Evolutionary conservation across 1,140 invertebrate species (phyloP), one percentile per base, ranked within the genome.

Genomic region (Euwallacea fornicatus): DNA sequence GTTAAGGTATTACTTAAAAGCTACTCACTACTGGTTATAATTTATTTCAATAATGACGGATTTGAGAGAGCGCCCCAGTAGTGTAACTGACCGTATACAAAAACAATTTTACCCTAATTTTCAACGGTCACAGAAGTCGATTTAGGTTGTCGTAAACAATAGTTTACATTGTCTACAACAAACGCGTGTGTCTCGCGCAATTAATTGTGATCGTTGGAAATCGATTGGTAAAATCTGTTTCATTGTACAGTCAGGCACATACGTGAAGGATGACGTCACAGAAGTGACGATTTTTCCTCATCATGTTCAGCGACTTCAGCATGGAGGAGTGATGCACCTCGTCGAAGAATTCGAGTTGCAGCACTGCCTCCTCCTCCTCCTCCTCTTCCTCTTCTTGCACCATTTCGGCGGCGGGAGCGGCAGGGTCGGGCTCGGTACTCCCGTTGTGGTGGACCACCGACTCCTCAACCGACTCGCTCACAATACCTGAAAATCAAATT

Each of bases 211-310:
- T 58, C 43, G 69, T 53, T n/a, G 42, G 44, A 64, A 46, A 66
- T 33, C 65, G 63, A 4, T 33, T 44, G 58, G 74, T 78, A 77
- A 77, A 79, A 79, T 75, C 44, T 69, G 67, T 74, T 62, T 72
- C 61, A 74, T 77, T 73, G 71, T 76, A 79, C 78, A 79, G 78
- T 71, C 78, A 81, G 79, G 79, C 77, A 84, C 85, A 86, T 79
- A 92, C 90, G 79, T 91, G 88, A 74, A 94, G 84, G 75, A 90
- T 86, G 65, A 91, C 89, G 82, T 94, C 92, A 83, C 90, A 94
- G 82, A 93, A 91, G 76, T 91, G 88, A 63, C 86, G 85, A 77
- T 90, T 91, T 81, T 91, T 90, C 61, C 90, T 83, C 85, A 94
- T 88, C 82, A 86, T 90, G 82, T 92, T 90, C 47, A 93, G 83